These are phyloP conservation scores for Enteromius paludinosus DNA, from an alignment of 2,797 vertebrate genomes.

Conservation along the genomic window DNA sequence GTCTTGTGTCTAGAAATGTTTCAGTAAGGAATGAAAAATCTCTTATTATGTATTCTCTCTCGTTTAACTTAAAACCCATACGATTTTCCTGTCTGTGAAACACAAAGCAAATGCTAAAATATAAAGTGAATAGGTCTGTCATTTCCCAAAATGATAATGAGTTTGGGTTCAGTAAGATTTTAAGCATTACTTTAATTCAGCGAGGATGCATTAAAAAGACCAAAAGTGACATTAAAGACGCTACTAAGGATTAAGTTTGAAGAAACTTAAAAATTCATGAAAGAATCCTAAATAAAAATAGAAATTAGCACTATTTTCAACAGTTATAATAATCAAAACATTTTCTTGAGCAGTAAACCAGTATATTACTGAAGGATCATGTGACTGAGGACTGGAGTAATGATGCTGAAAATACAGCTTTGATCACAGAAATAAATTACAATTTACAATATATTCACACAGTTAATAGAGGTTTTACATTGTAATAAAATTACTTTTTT, in stretches of 20 bases:
- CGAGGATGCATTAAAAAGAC: not conserved
- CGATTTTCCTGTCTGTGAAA: not conserved
- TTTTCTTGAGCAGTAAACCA: not conserved
- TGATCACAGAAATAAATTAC: not conserved
- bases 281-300: not conserved
- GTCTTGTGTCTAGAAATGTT: not conserved
- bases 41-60: not conserved
- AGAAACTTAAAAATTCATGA: not conserved
- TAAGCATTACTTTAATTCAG: not conserved
- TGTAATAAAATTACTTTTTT: not conserved
- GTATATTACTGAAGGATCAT: not conserved
- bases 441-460: not conserved
- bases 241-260: too few species aligned
- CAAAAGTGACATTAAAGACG: not conserved
- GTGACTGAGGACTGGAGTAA: slow-evolving; percentile 2
- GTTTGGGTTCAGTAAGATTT: not conserved
- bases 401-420: not conserved
- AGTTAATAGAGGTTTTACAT: not conserved
- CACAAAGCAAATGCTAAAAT: not conserved
- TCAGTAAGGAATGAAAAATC: not conserved
- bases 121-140: not conserved
- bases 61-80: not conserved
- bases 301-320: too few species aligned
- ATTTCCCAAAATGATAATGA: not conserved
- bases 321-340: not conserved